phyloP scores from a whole-genome alignment of 2,797 vertebrate genomes.

The Myotis myotis region DNA sequence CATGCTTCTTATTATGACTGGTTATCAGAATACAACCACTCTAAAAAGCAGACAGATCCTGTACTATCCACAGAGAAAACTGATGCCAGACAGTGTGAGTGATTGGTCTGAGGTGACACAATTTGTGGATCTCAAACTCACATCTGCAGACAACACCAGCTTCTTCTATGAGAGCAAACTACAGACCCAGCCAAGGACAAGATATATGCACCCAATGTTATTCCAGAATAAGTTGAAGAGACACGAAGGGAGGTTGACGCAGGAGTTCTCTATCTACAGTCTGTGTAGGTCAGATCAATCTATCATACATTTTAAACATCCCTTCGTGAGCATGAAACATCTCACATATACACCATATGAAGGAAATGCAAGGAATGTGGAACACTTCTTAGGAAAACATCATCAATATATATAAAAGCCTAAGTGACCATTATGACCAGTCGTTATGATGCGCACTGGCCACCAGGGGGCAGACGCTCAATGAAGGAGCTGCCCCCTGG shows the following conservation, averaged over 20 bases:
- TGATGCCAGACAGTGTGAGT: not conserved
- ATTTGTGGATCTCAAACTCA: not conserved
- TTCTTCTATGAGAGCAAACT: conserved; percentile 16
- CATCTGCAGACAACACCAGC: not conserved
- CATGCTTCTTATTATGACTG: not conserved
- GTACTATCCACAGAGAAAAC: not conserved
- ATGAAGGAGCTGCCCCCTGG: too few species aligned
- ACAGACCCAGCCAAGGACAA: not conserved
- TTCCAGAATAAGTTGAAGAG: not conserved
- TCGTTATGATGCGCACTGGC: too few species aligned
- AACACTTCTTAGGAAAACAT: not conserved
- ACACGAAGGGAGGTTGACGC: not conserved
- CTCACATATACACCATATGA: not conserved
- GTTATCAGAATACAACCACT: not conserved
- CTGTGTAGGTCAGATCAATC: not conserved
- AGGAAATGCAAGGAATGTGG: not conserved
- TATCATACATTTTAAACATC: not conserved
- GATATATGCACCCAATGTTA: not conserved
- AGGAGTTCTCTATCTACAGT: not conserved
- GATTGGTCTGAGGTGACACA: not conserved
- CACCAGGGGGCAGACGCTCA: too few species aligned
- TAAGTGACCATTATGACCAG: too few species aligned
- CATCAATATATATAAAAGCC: too few species aligned
- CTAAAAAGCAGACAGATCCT: not conserved
- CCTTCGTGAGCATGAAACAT: not conserved